A percentile compares a stretch with the other conserved stretches of the same genome.
Evolutionary conservation across 2,888 invertebrate species (phyloP).

Genomic region (Tenthredo notha): DNA sequence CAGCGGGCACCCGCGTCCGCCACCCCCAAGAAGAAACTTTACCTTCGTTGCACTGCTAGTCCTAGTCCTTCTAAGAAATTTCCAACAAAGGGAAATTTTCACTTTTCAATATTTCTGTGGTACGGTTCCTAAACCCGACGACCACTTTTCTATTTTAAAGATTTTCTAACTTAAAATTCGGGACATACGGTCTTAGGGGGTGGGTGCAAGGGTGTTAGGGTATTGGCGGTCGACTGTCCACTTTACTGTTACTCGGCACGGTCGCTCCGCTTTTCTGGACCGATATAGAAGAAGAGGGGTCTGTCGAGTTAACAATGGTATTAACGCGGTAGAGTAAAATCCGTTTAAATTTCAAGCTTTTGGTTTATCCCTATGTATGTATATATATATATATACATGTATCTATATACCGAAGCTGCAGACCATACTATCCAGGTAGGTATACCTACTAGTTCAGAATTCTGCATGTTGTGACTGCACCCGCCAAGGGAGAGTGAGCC

Average conservation of each 20-base stretch:
- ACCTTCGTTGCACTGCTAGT: neutral
- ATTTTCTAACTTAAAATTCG: constrained; percentile 13
- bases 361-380: constrained; percentile 23
- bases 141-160: constrained; percentile 17
- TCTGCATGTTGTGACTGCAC: constrained; percentile 45
- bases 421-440: neutral
- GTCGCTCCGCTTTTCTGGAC: constrained; percentile 28
- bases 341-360: constrained; percentile 68
- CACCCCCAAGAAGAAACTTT: neutral
- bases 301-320: constrained; percentile 68
- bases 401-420: neutral
- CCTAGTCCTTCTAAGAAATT: constrained; percentile 41
- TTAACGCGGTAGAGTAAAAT: constrained; percentile 72
- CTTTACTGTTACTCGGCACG: constrained; percentile 62
- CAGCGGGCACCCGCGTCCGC: constrained; percentile 22
- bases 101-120: constrained; percentile 45
- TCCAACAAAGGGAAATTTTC: constrained; percentile 47
- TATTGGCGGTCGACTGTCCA: constrained; percentile 54
- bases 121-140: constrained; percentile 1
- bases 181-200: neutral
- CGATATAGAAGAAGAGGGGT: neutral
- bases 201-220: neutral
- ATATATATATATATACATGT: neutral
- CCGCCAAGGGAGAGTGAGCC: constrained; percentile 12
- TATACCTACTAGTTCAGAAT: constrained; percentile 13